phyloP scores from a whole-genome alignment of 1,140 invertebrate genomes.

The Anastatus disparis region DNA sequence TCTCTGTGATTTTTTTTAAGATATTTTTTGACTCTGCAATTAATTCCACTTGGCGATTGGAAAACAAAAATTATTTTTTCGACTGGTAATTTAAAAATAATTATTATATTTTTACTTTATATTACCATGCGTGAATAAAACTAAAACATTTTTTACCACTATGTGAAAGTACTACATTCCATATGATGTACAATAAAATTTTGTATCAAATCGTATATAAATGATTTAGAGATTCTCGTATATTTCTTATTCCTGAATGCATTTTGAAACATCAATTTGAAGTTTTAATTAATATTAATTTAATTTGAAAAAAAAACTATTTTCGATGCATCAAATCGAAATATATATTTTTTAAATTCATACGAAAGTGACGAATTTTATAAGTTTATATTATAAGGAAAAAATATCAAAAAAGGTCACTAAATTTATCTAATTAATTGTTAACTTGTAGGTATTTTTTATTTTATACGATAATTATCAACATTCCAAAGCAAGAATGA shows the following conservation, averaged over 20 bases:
- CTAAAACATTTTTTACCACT: background rate
- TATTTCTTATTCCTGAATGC: background rate
- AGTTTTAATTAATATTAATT: too few relatives aligned
- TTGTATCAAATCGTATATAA: slow-evolving; percentile 3
- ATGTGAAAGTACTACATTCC: slow-evolving; percentile 26
- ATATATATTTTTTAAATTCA: too few relatives aligned
- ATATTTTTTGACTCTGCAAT: slow-evolving; percentile 27
- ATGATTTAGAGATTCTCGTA: slow-evolving; percentile 1
- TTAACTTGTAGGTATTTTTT: background rate
- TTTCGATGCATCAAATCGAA: too few relatives aligned
- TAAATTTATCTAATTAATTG: background rate
- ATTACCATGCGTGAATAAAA: background rate
- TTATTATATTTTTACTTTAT: slow-evolving; percentile 6
- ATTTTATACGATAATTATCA: too few relatives aligned
- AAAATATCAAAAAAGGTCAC: background rate
- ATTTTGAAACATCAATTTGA: too few relatives aligned
- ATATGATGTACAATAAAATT: slow-evolving; percentile 19
- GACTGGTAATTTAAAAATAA: slow-evolving; percentile 6
- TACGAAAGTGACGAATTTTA: slow-evolving; percentile 9
- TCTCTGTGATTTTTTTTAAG: slow-evolving; percentile 35
- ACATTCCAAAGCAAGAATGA: background rate
- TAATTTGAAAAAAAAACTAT: too few relatives aligned
- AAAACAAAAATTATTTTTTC: slow-evolving; percentile 13
- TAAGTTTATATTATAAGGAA: slow-evolving; percentile 3
- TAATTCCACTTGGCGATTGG: background rate